phyloP scores from a whole-genome alignment of 92 coral and sea anemone genomes.

The Heteractis magnifica region DNA sequence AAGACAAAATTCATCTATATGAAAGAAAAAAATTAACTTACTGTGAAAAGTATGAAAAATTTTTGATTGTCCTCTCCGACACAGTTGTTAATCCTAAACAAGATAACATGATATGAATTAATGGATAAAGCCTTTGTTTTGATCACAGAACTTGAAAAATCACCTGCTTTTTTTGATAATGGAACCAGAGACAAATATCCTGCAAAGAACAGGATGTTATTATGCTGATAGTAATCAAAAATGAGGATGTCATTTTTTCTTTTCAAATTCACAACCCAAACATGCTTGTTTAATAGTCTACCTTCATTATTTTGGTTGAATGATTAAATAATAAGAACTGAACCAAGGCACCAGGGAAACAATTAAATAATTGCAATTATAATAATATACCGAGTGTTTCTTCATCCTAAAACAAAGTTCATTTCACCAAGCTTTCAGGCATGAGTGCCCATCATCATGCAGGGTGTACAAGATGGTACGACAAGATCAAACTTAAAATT shows the following conservation, averaged over 20 bases:
- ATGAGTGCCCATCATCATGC: no score
- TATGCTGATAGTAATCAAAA: background rate
- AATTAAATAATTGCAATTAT: no score
- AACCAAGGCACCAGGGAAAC: no score
- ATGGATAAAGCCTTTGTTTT: background rate
- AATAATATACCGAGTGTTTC: no score
- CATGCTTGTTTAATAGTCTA: no score
- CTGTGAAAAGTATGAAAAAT: constrained; percentile 94
- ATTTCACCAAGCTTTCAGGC: no score
- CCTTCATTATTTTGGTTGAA: no score
- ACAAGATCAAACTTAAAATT: no score
- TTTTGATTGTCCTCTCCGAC: constrained; percentile 98
- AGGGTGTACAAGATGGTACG: no score
- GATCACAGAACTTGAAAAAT: background rate
- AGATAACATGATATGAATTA: constrained; percentile 7
- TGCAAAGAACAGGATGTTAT: background rate
- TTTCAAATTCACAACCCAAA: background rate
- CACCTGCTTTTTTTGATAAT: background rate
- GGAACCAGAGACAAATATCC: background rate
- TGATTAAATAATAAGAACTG: no score
- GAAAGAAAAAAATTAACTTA: constrained; percentile 35
- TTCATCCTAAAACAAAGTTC: no score
- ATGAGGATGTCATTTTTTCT: background rate
- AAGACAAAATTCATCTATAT: background rate
- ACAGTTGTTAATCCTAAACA: constrained; percentile 90